Evolutionary conservation across 2,888 invertebrate species (phyloP).

Genomic region (Blera fallax): DNA sequence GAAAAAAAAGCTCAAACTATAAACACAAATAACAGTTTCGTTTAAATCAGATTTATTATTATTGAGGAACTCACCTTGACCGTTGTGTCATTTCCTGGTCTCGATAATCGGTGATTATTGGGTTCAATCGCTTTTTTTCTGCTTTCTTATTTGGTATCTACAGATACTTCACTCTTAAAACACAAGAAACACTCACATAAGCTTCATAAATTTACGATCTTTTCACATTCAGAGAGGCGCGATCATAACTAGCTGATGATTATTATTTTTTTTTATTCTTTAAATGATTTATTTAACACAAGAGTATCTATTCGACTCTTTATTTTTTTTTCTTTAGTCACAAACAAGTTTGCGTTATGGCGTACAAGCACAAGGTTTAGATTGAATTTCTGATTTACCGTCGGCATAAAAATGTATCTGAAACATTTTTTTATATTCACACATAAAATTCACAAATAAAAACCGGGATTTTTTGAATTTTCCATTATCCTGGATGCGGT

Average conservation of each 20-base stretch:
- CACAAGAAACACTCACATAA: conserved; percentile 10
- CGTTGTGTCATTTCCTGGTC: conserved; percentile 60
- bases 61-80: conserved; percentile 54
- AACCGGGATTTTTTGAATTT: neutral
- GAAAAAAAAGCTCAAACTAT: conserved; percentile 9
- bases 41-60: conserved; percentile 24
- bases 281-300: neutral
- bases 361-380: neutral
- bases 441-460: neutral
- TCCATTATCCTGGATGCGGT: neutral
- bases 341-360: neutral
- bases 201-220: neutral
- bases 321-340: neutral
- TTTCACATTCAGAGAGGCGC: conserved; percentile 33
- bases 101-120: conserved; percentile 16
- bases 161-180: conserved; percentile 4
- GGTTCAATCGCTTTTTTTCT: neutral
- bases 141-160: neutral
- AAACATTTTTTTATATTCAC: neutral
- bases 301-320: neutral
- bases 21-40: conserved; percentile 28
- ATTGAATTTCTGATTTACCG: neutral
- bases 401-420: conserved; percentile 23
- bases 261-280: neutral
- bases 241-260: conserved; percentile 43